These are phyloP conservation scores for Prolemur simus DNA, from an alignment of 2,113 vertebrate species.

Conservation along the genomic window DNA sequence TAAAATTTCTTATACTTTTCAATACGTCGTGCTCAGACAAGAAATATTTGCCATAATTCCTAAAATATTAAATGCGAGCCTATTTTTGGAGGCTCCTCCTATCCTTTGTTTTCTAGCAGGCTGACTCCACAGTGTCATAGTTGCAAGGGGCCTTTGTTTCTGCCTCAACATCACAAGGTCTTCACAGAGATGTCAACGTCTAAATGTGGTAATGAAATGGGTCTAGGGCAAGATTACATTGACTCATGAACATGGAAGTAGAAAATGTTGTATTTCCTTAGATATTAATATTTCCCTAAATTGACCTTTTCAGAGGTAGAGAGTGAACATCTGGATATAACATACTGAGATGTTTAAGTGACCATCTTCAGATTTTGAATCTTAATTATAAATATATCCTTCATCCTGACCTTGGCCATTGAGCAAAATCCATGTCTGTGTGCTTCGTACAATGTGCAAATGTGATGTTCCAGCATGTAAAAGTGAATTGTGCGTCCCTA, in stretches of 20 bases:
- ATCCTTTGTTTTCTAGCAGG: background rate
- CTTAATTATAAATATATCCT: constrained; percentile 7
- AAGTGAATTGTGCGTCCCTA: background rate
- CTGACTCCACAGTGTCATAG: background rate
- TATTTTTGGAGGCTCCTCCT: background rate
- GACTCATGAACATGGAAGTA: background rate
- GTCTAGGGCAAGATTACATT: background rate
- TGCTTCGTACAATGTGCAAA: background rate
- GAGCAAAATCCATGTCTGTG: background rate
- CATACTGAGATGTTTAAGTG: background rate
- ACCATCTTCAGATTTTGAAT: background rate
- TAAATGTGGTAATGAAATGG: background rate
- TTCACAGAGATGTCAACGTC: background rate
- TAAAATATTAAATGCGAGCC: background rate
- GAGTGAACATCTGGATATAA: constrained; percentile 20
- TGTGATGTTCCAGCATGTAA: background rate
- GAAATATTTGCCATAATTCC: background rate
- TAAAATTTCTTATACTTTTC: background rate
- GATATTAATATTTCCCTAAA: constrained; percentile 19
- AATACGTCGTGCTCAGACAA: background rate
- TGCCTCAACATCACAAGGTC: background rate
- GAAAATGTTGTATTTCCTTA: constrained; percentile 24
- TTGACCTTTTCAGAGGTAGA: background rate
- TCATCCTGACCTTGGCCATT: background rate
- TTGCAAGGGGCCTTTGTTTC: background rate